A percentile compares a stretch with the other conserved stretches of the same genome.
These are phyloP conservation scores for Thermophis baileyi DNA, from an alignment of 2,113 vertebrate genomes.

Conservation along the genomic window DNA sequence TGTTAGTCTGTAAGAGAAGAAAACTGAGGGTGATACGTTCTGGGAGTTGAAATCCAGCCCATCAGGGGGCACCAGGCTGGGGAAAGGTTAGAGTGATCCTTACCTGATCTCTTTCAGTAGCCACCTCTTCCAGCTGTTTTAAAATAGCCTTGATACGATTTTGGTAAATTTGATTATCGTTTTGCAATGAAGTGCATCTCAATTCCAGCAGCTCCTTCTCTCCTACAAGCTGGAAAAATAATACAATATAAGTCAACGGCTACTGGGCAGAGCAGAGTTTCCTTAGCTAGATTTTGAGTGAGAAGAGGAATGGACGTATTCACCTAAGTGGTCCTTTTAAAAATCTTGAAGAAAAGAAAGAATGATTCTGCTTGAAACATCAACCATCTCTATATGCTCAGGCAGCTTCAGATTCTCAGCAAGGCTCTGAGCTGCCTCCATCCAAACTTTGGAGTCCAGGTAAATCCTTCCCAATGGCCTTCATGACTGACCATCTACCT, in stretches of 20 bases:
- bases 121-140: constrained; percentile 88
- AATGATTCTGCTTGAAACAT: neutral
- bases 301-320: neutral
- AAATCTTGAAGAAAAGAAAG: neutral
- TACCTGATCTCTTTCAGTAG: constrained; percentile 86
- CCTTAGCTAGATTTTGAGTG: neutral
- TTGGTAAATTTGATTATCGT: constrained; percentile 83
- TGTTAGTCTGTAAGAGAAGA: neutral
- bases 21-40: neutral
- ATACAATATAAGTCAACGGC: neutral
- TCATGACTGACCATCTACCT: neutral
- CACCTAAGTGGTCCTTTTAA: neutral
- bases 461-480: neutral
- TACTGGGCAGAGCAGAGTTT: neutral
- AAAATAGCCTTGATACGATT: constrained; percentile 82
- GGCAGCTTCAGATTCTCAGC: neutral
- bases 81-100: neutral
- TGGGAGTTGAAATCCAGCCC: neutral
- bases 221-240: constrained; percentile 69
- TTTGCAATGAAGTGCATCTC: constrained; percentile 75
- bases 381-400: neutral
- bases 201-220: constrained; percentile 83
- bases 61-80: neutral
- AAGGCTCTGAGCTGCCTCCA: neutral
- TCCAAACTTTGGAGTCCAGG: no score